A percentile compares a stretch with the other conserved stretches of the same genome.
These are phyloP conservation scores for Rhagophthalmus giganteus DNA, from an alignment of 2,888 invertebrate genomes.

Conservation along the genomic window DNA sequence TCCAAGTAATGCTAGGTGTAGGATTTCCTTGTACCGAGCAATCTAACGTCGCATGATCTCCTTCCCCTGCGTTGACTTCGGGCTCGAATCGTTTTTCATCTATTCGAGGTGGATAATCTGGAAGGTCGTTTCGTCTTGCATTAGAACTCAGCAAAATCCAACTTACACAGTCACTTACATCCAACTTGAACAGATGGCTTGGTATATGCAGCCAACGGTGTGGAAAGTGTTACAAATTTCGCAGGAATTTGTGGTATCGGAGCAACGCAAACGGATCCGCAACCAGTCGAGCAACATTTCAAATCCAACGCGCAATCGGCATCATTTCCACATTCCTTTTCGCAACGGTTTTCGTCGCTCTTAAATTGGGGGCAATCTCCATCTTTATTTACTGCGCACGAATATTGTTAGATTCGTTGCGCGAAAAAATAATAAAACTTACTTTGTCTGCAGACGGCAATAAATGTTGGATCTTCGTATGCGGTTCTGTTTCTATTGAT, in stretches of 20 bases:
- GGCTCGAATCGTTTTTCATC: constrained; percentile 58
- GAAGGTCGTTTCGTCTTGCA: neutral
- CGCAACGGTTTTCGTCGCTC: constrained; percentile 58
- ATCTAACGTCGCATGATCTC: constrained; percentile 71
- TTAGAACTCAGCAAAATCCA: constrained; percentile 1
- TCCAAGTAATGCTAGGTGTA: constrained; percentile 77
- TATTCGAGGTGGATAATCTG: constrained; percentile 51
- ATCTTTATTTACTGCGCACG: constrained; percentile 64
- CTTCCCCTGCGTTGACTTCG: constrained; percentile 68
- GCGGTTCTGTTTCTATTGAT: constrained; percentile 54
- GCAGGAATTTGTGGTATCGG: constrained; percentile 55
- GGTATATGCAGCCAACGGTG: constrained; percentile 54
- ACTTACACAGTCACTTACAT: constrained; percentile 49
- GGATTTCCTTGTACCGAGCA: constrained; percentile 80
- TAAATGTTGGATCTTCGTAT: constrained; percentile 54
- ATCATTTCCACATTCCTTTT: constrained; percentile 78
- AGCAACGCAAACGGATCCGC: constrained; percentile 71
- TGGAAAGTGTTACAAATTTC: constrained; percentile 48
- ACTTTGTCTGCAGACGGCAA: constrained; percentile 69
- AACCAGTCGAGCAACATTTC: constrained; percentile 83
- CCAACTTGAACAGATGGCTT: constrained; percentile 41
- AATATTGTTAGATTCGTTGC: neutral
- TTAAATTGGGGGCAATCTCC: constrained; percentile 66
- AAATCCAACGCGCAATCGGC: constrained; percentile 76
- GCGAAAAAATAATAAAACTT: constrained; percentile 41